Base-by-base conservation (phyloP, 2,113 vertebrate genomes). In the Mastomys natalensis region DNA sequence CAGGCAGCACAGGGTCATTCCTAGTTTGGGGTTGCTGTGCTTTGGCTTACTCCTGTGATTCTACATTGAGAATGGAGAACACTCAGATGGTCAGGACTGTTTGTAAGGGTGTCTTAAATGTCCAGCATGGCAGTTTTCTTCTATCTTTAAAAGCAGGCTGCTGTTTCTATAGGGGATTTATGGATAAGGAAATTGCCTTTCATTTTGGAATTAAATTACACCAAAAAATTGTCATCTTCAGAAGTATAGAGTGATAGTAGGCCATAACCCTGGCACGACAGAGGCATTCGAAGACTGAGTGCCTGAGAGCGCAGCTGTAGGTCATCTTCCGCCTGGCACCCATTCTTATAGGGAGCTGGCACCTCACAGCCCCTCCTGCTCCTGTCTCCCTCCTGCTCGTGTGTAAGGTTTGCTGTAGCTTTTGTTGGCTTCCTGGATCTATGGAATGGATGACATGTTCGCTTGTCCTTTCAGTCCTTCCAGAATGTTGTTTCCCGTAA, bases 151-250 rank as follows among this genome's bases (percentile, higher is more conserved):
- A 22, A 58, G 45, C 21, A 72, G 64, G 31, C 68, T 31, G 70
- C 73, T 76, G 66, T 73, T 87, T 94, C 45, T 73, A 37, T 40
- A 68, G 58, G 81, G 72, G 66, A 17, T 31, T 70, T 29, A 0
- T 0, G 62, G 70, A 70, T 76, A 93, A 93, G 91, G 95, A 93
- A 78, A 31, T 45, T 96, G 89, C 48, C 89, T 74, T 13, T 72
- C 55, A 31, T 91, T 70, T 74, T 4, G 72, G 55, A 81, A 78
- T 94, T 1, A 15, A 2, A 77, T 86, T 87, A 73, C 64, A 85
- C 62, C 31, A 22, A n/a, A 62, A 45, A 26, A 45, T 37, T 70
- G 64, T 73, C 64, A 22, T 51, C 48, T 88, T 88, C 51, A 19
- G 40, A 31, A 51, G 81, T 34, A 16, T 34, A 88, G 53, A 21